A percentile compares a stretch with the other conserved stretches of the same genome.
phyloP scores from a whole-genome alignment of 23 tunicate species.

The Trididemnum nubilum region DNA sequence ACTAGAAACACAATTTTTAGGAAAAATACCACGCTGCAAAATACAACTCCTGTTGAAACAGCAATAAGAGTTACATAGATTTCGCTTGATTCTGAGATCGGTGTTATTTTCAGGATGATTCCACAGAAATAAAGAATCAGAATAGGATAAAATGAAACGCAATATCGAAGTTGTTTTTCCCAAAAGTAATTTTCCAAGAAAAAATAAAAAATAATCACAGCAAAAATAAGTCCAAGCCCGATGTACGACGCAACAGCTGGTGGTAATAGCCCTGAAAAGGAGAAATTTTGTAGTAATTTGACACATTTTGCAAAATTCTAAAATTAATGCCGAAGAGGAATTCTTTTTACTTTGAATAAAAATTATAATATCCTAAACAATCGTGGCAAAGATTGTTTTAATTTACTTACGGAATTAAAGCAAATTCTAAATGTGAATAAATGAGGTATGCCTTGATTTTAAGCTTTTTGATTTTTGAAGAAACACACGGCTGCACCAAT shows the following conservation, averaged over 20 bases:
- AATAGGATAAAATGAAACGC: background rate
- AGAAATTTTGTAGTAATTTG: too few species aligned
- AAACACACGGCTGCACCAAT: too few species aligned
- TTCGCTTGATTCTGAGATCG: background rate
- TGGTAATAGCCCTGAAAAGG: too few species aligned
- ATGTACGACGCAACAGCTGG: background rate
- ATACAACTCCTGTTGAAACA: background rate
- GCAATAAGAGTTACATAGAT: background rate
- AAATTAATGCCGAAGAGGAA: too few species aligned
- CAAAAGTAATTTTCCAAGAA: constrained; percentile 2
- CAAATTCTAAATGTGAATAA: too few species aligned
- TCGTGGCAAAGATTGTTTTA: too few species aligned
- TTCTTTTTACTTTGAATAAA: too few species aligned
- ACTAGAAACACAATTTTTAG: background rate
- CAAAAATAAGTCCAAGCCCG: background rate
- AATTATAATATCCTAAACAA: too few species aligned
- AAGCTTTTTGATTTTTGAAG: too few species aligned
- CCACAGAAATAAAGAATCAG: background rate
- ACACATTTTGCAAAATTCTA: too few species aligned
- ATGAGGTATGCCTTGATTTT: too few species aligned
- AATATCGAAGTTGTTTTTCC: constrained; percentile 4
- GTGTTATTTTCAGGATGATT: background rate
- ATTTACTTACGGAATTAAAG: too few species aligned
- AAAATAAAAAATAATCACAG: background rate
- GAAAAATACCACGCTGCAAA: background rate